Evolutionary conservation across 2,888 invertebrate species (phyloP).

Genomic region (Holacanthella duospinosa): DNA sequence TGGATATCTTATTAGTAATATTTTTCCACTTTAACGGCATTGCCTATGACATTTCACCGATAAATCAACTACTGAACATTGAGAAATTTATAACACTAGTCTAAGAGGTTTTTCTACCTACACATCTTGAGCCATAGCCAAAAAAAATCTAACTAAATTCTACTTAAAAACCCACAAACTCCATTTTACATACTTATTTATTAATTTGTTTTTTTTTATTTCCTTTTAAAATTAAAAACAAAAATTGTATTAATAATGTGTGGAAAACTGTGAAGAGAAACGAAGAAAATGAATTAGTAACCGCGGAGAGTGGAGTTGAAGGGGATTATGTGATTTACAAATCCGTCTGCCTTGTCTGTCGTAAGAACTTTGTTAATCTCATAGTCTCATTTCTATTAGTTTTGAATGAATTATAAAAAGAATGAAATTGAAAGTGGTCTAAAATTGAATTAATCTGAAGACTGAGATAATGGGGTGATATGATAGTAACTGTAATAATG

Average conservation of each 20-base stretch:
- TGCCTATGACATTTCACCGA: background rate
- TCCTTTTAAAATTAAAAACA: background rate
- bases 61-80: background rate
- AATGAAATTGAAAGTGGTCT: background rate
- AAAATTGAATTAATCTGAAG: background rate
- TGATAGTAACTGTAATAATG: background rate
- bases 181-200: background rate
- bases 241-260: background rate
- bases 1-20: background rate
- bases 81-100: background rate
- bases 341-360: too few relatives aligned
- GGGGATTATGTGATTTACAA: too few relatives aligned
- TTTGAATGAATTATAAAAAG: background rate
- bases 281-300: too few relatives aligned
- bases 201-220: background rate
- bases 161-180: background rate
- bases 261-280: too few relatives aligned
- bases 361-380: background rate
- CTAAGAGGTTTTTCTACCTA: background rate
- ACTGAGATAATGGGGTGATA: background rate
- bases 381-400: background rate
- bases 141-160: background rate
- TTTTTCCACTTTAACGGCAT: background rate
- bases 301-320: too few relatives aligned
- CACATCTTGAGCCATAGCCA: background rate